A percentile compares a stretch with the other conserved stretches of the same genome.
These are phyloP conservation scores for Myotis vivesi DNA, from an alignment of 2,797 vertebrate species.

Conservation along the genomic window DNA sequence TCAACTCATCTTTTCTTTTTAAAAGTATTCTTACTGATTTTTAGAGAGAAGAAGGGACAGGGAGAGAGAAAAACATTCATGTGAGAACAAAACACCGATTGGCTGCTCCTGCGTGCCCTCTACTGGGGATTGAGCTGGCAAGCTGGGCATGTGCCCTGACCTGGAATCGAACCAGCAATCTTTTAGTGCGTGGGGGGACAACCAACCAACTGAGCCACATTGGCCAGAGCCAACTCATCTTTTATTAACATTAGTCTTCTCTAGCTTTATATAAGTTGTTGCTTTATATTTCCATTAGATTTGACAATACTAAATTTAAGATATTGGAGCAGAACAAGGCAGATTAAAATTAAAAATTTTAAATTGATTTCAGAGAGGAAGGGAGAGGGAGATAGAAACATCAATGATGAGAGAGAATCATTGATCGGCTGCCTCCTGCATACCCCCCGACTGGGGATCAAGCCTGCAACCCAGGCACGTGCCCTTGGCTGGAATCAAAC, in stretches of 20 bases:
- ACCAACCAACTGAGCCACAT: not conserved
- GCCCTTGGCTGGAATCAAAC: too few relatives aligned
- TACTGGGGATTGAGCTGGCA: not conserved
- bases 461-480: too few relatives aligned
- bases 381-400: too few relatives aligned
- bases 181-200: not conserved
- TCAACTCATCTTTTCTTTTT: not conserved
- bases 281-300: constrained; percentile 13
- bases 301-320: constrained; percentile 28
- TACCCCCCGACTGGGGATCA: too few relatives aligned
- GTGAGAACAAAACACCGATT: not conserved
- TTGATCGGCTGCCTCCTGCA: too few relatives aligned
- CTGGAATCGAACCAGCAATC: not conserved
- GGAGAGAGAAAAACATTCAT: not conserved
- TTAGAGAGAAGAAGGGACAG: not conserved
- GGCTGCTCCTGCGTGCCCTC: not conserved
- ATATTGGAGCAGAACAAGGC: not conserved
- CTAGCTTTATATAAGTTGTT: not conserved
- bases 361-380: too few relatives aligned
- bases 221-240: not conserved
- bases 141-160: too few relatives aligned
- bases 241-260: constrained; percentile 9
- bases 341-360: not conserved
- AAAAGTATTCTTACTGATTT: not conserved
- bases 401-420: too few relatives aligned